phyloP scores from a whole-genome alignment of 2,113 vertebrate species.

The Apaloderma vittatum region DNA sequence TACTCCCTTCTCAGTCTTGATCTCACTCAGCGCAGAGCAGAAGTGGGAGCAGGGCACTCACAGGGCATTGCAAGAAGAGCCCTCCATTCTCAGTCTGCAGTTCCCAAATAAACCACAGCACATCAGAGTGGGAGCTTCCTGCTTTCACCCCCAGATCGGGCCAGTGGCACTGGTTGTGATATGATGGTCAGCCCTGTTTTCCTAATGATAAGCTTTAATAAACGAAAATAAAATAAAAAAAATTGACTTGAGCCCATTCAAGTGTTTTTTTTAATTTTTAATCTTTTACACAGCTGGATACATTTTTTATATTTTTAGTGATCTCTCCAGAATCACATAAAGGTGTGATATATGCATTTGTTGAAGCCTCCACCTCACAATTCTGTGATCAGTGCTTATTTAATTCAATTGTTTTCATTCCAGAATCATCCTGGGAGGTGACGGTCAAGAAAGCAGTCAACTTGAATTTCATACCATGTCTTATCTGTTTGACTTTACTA shows the following conservation, averaged over 20 bases:
- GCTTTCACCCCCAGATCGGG: neutral
- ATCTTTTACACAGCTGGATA: neutral
- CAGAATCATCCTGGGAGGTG: neutral
- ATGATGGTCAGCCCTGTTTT: neutral
- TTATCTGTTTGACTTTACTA: neutral
- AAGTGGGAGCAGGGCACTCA: rapidly evolving
- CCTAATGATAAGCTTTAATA: neutral
- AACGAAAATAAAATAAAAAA: neutral
- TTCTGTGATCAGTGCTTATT: neutral
- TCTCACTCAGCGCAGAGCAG: neutral
- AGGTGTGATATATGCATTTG: neutral
- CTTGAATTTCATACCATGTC: neutral
- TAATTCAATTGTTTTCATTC: neutral
- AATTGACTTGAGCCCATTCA: neutral
- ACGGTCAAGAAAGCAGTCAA: neutral
- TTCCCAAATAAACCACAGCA: neutral
- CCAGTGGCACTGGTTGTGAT: too few species aligned
- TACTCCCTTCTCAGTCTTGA: rapidly evolving
- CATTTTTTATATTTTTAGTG: neutral
- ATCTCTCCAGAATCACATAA: neutral
- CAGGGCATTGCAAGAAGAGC: neutral
- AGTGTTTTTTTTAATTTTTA: neutral
- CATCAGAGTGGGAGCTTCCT: neutral
- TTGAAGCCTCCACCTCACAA: neutral
- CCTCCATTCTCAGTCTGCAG: neutral